Base-by-base conservation (phyloP, 2,113 vertebrate genomes). In the Megaceryle maxima region DNA sequence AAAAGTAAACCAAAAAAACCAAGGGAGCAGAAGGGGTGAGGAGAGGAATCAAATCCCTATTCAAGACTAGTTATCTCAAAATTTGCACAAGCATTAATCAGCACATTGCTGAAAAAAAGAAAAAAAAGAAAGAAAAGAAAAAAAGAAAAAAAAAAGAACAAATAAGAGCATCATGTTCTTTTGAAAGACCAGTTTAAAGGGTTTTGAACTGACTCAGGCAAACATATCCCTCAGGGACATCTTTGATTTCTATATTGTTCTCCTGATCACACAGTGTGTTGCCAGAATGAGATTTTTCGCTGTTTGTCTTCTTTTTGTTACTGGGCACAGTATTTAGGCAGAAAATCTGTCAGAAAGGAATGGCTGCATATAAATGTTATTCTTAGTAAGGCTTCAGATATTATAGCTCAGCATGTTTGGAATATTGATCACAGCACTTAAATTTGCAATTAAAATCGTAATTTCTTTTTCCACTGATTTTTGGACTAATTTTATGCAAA, bases 201-300 rank as follows among this genome's bases (percentile, higher is more conserved):
- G 87, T 70, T 97, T 96, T 95, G 97, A 97, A 96, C 96, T 87
- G 90, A 97, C 77, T 94, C 85, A 85, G 85, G 68, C 86, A 94
- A 96, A 94, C 73, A 87, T n/a, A 82, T 88, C 90, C 94, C 93
- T 90, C 35, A 79, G 94, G 95, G 93, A 87, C 63, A 78, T 94
- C 95, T 96, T 95, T 96, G 94, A 97, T 96, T 97, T 96, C 91
- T 77, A 57, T 86, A 89, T 94, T 94, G 92, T 95, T 97, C 88
- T 96, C 79, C 80, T 95, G 83, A 96, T 97, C 95, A 92, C 92
- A 86, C 80, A 86, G 77, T 72, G 55, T 89, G 88, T 75, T 97
- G 68, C 90, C 68, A 76, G 90, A 96, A 95, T 59, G 60, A 93
- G 91, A 90, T 90, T 88, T 94, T 94, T 73, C 86, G 64, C 72